phyloP scores from a whole-genome alignment of 2,113 vertebrate species.

The Hippocampus comes region DNA sequence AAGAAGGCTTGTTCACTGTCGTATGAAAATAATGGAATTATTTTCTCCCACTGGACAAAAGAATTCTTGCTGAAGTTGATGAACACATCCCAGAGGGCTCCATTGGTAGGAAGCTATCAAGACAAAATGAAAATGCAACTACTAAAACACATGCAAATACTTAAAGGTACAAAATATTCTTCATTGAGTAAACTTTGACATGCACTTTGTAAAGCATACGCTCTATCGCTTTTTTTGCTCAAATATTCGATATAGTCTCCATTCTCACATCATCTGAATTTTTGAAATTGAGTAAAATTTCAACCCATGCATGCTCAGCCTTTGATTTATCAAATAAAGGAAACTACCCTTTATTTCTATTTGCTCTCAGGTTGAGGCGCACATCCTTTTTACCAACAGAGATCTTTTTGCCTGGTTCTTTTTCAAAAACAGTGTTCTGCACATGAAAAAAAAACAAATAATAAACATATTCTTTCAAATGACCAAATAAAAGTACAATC shows the following conservation, averaged over 20 bases:
- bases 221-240: background rate
- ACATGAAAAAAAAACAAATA: background rate
- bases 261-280: background rate
- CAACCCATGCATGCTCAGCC: background rate
- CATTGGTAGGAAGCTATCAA: conserved; percentile 73
- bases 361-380: background rate
- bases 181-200: background rate
- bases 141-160: background rate
- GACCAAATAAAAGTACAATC: background rate
- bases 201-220: background rate
- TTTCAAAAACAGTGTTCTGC: background rate
- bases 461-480: background rate
- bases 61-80: conserved; percentile 76
- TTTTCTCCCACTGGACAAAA: conserved; percentile 79
- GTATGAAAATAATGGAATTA: conserved; percentile 80
- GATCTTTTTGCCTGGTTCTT: background rate
- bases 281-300: background rate
- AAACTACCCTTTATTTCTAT: background rate
- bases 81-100: conserved; percentile 78
- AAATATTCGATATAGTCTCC: background rate
- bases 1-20: conserved; percentile 78
- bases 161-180: background rate
- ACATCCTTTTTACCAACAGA: background rate
- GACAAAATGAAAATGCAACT: conserved; percentile 12
- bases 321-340: background rate